Conservation (phyloP, 30 jellyfish, hydroid and myxozoan species). For the Hydractinia echinata region DNA sequence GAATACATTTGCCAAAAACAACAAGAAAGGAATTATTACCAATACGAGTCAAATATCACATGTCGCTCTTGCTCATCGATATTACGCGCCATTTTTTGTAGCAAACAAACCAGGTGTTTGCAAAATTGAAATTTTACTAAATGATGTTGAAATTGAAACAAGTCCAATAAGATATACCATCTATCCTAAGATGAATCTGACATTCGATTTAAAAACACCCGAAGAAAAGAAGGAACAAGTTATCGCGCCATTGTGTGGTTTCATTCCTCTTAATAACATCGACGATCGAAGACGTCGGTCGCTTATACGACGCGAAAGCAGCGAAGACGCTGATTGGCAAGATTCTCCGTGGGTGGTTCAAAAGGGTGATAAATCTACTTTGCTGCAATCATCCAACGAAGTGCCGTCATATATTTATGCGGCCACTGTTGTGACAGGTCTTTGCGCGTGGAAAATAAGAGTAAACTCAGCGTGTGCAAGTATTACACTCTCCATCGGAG, state of each 20-base stretch:
- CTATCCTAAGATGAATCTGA: slow-evolving; percentile 10
- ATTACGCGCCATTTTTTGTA: slow-evolving; percentile 7
- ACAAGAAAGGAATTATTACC: neutral
- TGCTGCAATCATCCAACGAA: slow-evolving; percentile 3
- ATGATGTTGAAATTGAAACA: slow-evolving; percentile 10
- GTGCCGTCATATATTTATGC: slow-evolving; percentile 15
- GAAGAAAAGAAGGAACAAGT: slow-evolving; percentile 1
- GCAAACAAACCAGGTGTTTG: slow-evolving; percentile 3
- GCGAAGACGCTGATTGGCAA: slow-evolving; percentile 21
- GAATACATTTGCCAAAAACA: neutral
- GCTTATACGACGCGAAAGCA: slow-evolving; percentile 12
- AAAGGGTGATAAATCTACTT: slow-evolving; percentile 19
- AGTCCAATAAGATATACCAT: slow-evolving; percentile 8
- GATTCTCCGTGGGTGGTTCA: slow-evolving; percentile 14
- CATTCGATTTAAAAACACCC: slow-evolving; percentile 17
- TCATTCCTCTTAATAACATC: neutral
- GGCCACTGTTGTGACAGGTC: slow-evolving; percentile 2
- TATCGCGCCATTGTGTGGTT: neutral
- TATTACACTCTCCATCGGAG: slow-evolving; percentile 11
- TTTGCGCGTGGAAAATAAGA: slow-evolving; percentile 25
- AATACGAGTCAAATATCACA: neutral
- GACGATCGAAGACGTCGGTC: slow-evolving; percentile 1
- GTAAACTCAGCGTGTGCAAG: slow-evolving; percentile 24
- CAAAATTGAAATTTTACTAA: neutral
- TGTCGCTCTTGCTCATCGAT: neutral